Base-by-base conservation (phyloP, 2,888 invertebrate species). In the Deilephila porcellus region DNA sequence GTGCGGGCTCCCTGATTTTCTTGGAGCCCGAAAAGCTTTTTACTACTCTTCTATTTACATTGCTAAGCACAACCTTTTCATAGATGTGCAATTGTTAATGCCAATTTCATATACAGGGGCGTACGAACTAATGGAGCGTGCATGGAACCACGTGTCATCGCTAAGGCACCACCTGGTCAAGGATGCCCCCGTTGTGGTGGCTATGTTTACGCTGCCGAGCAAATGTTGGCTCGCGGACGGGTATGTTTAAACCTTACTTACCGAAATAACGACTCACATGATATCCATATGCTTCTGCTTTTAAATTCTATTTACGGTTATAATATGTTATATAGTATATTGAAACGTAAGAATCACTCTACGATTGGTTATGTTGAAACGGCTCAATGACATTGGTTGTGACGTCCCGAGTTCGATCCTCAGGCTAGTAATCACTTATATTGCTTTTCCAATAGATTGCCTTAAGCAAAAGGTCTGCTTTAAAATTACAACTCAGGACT, bases 141-240 rank as follows among this genome's bases (percentile, higher is more conserved):
- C 84, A 82, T 96, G 91, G 97, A 97, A 90, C 93, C 97, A 59
- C 96, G 97, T 82, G 95, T 95, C 77, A 97, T 97, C 88, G 97
- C 97, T 52, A 97, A 96, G 92, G 98, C 98, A 71, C 97, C 97
- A 60, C 97, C 97, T 82, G 98, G 98, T 72, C 96, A 97, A 91
- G 98, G 98, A 77, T 98, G 98, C 87, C 98, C 98, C 52, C 96
- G 98, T 84, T 98, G 98, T 89, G 98, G 98, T 79, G 98, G 98
- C 78, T 98, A 93, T 88, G 98, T 98, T 73, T 98, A 98, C 92
- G 98, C 98, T 78, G 98, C 98, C 76, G 98, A 98, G 93, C 98
- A 98, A 94, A 98, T 98, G 98, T 95, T 98, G 86, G 98, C 98
- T 81, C 96, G 98, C 90, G 98, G 98, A 95, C 96, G 97, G 96